Evolutionary conservation across 1,140 invertebrate species (phyloP).

Genomic region (Papilio helenus): DNA sequence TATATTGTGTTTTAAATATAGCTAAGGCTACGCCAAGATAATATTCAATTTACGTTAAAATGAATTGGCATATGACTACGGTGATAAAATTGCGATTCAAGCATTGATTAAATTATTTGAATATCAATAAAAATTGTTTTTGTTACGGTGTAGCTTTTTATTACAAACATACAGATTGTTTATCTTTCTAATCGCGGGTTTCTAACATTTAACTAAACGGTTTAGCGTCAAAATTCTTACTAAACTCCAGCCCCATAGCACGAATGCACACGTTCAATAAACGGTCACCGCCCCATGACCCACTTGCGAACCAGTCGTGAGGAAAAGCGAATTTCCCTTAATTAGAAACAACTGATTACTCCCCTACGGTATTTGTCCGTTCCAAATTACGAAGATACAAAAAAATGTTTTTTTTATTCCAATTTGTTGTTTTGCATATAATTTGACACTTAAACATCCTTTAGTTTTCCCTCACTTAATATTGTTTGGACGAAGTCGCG

Average conservation of each 20-base stretch:
- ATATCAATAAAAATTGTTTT: not conserved
- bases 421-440: no score
- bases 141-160: not conserved
- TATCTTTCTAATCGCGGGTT: not conserved
- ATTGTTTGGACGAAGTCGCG: no score
- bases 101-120: not conserved
- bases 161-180: not conserved
- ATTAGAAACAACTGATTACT: constrained; percentile 7
- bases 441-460: no score
- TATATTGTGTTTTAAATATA: not conserved
- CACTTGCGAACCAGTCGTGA: constrained; percentile 1
- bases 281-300: not conserved
- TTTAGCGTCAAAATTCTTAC: not conserved
- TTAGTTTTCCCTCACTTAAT: no score
- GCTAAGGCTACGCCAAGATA: not conserved
- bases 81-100: constrained; percentile 5
- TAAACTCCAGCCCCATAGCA: not conserved
- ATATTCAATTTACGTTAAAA: not conserved
- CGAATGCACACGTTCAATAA: constrained; percentile 4
- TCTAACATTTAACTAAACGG: not conserved
- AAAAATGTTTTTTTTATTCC: not conserved
- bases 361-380: not conserved
- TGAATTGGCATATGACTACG: not conserved
- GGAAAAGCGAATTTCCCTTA: constrained; percentile 21
- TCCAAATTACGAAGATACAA: not conserved